These are phyloP conservation scores for Harpagifer antarcticus DNA, from an alignment of 2,797 vertebrate genomes.

Conservation along the genomic window DNA sequence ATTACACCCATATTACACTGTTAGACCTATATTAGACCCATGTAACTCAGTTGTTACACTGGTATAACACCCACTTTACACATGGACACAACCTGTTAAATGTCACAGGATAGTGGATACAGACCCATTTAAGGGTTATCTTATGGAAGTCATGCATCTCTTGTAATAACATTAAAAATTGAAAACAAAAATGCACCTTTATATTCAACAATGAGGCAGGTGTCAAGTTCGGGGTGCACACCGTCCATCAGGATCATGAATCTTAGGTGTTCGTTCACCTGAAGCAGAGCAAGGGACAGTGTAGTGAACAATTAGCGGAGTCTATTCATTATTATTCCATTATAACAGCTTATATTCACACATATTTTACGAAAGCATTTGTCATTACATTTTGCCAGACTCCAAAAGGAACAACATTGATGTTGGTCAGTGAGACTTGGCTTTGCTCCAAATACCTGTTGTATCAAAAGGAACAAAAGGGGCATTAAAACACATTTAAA, in stretches of 20 bases:
- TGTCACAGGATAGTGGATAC: no score
- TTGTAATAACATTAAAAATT: background rate
- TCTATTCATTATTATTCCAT: background rate
- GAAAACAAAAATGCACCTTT: conserved; percentile 79
- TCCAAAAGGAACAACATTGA: conserved; percentile 85
- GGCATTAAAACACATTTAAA: background rate
- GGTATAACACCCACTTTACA: no score
- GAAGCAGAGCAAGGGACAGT: background rate
- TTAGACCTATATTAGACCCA: no score
- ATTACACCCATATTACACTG: no score
- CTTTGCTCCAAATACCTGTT: conserved; percentile 79
- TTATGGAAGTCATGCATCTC: no score
- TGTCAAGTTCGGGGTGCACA: conserved; percentile 89
- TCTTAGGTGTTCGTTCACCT: conserved; percentile 84
- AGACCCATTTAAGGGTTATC: no score
- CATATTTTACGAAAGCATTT: background rate
- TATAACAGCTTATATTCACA: background rate
- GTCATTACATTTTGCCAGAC: conserved; percentile 84
- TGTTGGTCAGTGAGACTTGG: conserved; percentile 83
- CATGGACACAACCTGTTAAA: no score
- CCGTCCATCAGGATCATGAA: conserved; percentile 91
- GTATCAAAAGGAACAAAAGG: background rate
- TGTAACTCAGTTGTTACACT: no score
- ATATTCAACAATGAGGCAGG: conserved; percentile 89
- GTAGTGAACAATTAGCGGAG: background rate